phyloP scores from a whole-genome alignment of 2,888 invertebrate genomes.

The Leucozona laternaria region DNA sequence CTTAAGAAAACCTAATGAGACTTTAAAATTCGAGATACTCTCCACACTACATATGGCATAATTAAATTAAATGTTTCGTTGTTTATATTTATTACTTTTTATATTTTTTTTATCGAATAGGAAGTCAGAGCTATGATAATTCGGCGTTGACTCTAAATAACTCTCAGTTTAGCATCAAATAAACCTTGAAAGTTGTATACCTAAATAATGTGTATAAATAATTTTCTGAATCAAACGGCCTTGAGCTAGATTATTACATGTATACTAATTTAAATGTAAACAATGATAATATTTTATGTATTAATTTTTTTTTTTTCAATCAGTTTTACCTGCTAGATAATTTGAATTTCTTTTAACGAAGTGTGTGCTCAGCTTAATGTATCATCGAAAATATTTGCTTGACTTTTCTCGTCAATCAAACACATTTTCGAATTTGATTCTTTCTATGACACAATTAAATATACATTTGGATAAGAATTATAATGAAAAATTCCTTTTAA shows the following conservation, averaged over 20 bases:
- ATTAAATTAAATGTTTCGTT: no score
- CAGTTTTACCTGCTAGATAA: not conserved
- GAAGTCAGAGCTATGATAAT: not conserved
- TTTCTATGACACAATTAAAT: constrained; percentile 2
- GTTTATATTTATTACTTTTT: no score
- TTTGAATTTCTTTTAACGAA: no score
- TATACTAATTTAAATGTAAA: constrained; percentile 18
- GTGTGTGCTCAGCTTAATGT: no score
- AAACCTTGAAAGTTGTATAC: not conserved
- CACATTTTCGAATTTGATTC: not conserved
- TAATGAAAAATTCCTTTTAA: not conserved
- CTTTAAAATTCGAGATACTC: no score
- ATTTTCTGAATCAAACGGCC: not conserved
- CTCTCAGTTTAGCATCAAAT: not conserved
- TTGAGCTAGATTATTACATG: constrained; percentile 20
- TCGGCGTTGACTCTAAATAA: not conserved
- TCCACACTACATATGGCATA: no score
- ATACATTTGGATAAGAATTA: not conserved
- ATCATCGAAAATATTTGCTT: not conserved
- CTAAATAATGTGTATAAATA: not conserved
- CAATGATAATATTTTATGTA: constrained; percentile 1
- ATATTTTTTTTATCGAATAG: no score
- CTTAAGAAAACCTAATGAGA: no score
- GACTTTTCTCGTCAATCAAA: not conserved
- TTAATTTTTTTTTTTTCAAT: not conserved